These are phyloP conservation scores for Trachythela sp. DNA, from an alignment of 64 coral and sea anemone genomes.

Conservation along the genomic window DNA sequence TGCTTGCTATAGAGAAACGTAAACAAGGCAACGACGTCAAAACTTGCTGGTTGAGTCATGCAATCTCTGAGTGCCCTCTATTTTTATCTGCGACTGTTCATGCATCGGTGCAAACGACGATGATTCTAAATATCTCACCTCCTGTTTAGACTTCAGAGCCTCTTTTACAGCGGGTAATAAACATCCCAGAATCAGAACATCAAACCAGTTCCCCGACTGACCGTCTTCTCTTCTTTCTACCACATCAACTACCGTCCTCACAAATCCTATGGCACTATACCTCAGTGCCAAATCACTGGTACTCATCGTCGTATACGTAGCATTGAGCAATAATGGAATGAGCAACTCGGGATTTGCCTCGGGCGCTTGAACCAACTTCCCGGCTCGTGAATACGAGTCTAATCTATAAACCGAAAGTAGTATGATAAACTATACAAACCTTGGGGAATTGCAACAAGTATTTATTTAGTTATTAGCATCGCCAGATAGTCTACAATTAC, in stretches of 20 bases:
- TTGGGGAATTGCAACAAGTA: no score
- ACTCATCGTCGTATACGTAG: not conserved
- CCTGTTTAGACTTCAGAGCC: slow-evolving; percentile 62
- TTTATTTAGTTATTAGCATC: no score
- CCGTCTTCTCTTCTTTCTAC: slow-evolving; percentile 38
- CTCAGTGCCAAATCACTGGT: not conserved
- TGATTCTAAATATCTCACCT: slow-evolving; percentile 38
- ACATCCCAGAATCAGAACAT: slow-evolving; percentile 60
- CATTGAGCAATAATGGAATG: not conserved
- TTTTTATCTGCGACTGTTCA: not conserved
- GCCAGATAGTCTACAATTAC: no score
- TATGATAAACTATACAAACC: no score
- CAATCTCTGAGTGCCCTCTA: no score
- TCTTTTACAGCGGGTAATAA: slow-evolving; percentile 63
- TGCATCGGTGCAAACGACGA: not conserved
- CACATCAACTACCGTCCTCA: slow-evolving; percentile 12
- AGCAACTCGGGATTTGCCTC: not conserved
- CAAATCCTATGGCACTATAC: slow-evolving; percentile 1
- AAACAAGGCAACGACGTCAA: no score
- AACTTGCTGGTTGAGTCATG: no score
- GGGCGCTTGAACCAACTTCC: not conserved
- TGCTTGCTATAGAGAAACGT: no score
- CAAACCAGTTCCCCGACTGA: slow-evolving; percentile 40
- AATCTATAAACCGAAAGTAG: no score
- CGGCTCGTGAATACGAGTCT: not conserved